Evolutionary conservation across 2,888 invertebrate genomes (phyloP), one percentile per base, ranked within the genome.

Genomic region (Thyatira batis): DNA sequence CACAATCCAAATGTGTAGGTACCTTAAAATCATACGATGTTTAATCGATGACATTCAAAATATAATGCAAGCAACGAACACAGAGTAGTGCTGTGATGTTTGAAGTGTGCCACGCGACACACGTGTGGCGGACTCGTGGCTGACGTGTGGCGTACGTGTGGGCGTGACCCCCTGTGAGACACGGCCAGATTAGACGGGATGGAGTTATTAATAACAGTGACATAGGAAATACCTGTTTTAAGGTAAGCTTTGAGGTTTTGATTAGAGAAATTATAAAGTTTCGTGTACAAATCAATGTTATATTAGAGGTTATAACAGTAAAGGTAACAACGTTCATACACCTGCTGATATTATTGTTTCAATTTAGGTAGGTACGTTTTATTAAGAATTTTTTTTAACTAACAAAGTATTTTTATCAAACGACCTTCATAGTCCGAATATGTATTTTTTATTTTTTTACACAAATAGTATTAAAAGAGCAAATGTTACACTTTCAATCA

Each of bases 131-230:
- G 51, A 55, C 58, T 53, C 60, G 69, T 61, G 50, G 67, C n/a
- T n/a, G n/a, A n/a, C n/a, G 60, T 52, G 58, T 49, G 28, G 46
- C 52, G 53, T 55, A 50, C 58, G 58, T 63, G 62, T 63, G 21
- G 50, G 51, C 39, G 46, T 63, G 61, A 65, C 67, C 67, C 58
- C 61, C 60, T 54, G 39, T 25, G 52, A 56, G 61, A 58, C 55
- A 56, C 60, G 8, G 45, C 20, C 21, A n/a, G 23, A 45, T 23
- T 23, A 39, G 39, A 39, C 39, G 17, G 39, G 39, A 39, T 39
- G 39, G 11, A 39, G 39, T 17, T 39, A 8, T 39, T 17, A 4
- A 30, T 17, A n/a, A 33, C 33, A 33, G n/a, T 13, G 13, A 39
- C 17, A 39, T 39, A 17, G 13, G 13, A 0, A 33, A 13, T 33